phyloP scores from a whole-genome alignment of 1,140 invertebrate genomes.

The Listronotus oregonensis region DNA sequence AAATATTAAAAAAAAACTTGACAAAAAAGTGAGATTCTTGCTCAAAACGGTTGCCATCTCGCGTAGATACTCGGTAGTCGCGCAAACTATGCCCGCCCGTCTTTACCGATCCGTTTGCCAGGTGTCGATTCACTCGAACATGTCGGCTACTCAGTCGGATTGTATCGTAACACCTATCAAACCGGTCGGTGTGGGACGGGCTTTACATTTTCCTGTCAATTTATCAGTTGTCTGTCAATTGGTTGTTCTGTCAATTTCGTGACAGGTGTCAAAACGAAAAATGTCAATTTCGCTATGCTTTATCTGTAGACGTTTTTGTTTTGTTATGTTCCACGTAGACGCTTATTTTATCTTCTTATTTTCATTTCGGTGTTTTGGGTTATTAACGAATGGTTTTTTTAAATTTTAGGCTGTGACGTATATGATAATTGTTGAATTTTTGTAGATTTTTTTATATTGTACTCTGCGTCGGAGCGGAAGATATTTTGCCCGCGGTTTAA shows the following conservation, averaged over 20 bases:
- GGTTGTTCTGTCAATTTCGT: constrained; percentile 13
- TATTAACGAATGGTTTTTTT: constrained; percentile 36
- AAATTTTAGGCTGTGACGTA: constrained; percentile 51
- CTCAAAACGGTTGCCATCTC: constrained; percentile 47
- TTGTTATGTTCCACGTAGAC: constrained; percentile 12
- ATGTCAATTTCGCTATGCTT: constrained; percentile 24
- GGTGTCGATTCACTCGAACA: not conserved
- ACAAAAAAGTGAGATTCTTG: constrained; percentile 46
- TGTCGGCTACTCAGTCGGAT: too few species aligned
- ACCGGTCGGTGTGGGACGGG: too few species aligned
- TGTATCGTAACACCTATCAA: too few species aligned
- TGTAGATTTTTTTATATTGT: constrained; percentile 42
- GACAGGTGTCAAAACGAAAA: constrained; percentile 24
- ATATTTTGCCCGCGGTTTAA: constrained; percentile 2
- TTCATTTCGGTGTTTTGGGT: constrained; percentile 9
- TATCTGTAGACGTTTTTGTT: constrained; percentile 15
- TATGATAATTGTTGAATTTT: constrained; percentile 46
- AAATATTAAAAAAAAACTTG: constrained; percentile 28
- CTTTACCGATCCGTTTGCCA: not conserved
- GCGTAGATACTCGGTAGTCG: constrained; percentile 18
- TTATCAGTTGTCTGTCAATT: constrained; percentile 18
- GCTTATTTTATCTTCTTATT: constrained; percentile 16
- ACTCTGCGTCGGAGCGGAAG: not conserved
- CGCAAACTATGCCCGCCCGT: not conserved
- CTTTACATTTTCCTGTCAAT: not conserved